Conservation (phyloP, 2,113 vertebrate species). For the Vidua macroura region DNA sequence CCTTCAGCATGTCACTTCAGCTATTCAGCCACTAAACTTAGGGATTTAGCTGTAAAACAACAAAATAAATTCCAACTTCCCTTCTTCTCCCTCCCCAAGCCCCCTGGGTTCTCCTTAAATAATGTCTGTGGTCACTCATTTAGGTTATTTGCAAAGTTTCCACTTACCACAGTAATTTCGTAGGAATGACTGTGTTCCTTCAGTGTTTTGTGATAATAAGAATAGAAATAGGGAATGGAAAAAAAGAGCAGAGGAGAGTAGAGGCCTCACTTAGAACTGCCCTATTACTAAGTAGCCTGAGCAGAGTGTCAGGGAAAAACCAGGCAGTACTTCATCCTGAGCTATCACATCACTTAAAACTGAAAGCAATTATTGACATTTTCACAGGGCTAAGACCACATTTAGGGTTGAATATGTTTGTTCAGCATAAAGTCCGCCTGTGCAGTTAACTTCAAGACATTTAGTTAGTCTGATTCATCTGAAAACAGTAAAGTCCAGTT, state of each 20-base stretch:
- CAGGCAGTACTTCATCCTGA: not conserved
- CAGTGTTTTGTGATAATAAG: not conserved
- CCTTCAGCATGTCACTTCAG: not conserved
- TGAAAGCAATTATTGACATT: not conserved
- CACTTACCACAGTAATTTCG: not conserved
- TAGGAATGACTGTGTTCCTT: not conserved
- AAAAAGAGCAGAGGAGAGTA: not conserved
- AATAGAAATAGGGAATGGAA: not conserved
- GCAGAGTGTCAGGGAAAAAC: not conserved
- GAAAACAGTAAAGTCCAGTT: not conserved
- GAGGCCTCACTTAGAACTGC: not conserved
- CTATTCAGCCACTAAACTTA: not conserved
- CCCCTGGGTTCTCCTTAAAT: not conserved
- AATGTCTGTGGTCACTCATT: constrained; percentile 30
- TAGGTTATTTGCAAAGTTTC: constrained; percentile 18
- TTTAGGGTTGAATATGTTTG: not conserved
- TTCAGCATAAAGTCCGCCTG: not conserved
- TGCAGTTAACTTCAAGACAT: not conserved
- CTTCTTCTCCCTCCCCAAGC: not conserved
- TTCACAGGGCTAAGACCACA: not conserved
- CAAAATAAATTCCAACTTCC: constrained; percentile 16
- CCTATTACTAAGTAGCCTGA: not conserved
- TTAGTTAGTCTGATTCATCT: not conserved
- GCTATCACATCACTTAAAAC: not conserved
- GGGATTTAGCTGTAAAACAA: not conserved